A percentile compares a stretch with the other conserved stretches of the same genome.
Conservation (phyloP, 2,797 vertebrate genomes). For the Graptemys geographica region DNA sequence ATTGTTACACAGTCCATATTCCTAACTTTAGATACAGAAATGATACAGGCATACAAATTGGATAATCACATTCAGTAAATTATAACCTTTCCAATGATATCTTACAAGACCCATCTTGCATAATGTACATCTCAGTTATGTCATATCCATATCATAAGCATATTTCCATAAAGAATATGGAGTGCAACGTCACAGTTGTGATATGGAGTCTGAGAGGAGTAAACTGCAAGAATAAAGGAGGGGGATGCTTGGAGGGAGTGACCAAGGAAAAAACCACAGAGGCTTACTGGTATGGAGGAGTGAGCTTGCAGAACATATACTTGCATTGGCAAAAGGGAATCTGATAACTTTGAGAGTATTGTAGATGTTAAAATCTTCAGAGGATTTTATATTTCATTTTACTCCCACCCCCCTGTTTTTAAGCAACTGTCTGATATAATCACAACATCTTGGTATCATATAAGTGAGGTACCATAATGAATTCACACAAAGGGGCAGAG, state of each 20-base stretch:
- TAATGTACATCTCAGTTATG: no score
- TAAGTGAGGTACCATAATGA: not conserved
- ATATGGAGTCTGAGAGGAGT: not conserved
- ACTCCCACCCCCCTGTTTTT: not conserved
- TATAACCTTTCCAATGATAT: no score
- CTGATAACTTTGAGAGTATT: not conserved
- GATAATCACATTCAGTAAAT: no score
- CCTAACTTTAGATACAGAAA: no score
- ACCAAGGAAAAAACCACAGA: not conserved
- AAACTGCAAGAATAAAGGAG: not conserved
- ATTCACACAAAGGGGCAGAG: fast-evolving
- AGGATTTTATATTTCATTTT: not conserved
- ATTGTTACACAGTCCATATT: no score
- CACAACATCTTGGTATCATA: not conserved
- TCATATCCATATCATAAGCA: no score
- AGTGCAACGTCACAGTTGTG: not conserved
- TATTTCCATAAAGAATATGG: no score
- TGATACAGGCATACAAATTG: no score
- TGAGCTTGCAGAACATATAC: not conserved
- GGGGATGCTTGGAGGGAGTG: not conserved
- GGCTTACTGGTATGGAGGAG: not conserved
- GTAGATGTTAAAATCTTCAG: not conserved
- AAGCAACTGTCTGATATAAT: not conserved
- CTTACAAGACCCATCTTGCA: no score
- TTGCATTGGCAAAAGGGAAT: not conserved